Evolutionary conservation across 2,888 invertebrate genomes (phyloP).

Genomic region (Sympetrum striolatum): DNA sequence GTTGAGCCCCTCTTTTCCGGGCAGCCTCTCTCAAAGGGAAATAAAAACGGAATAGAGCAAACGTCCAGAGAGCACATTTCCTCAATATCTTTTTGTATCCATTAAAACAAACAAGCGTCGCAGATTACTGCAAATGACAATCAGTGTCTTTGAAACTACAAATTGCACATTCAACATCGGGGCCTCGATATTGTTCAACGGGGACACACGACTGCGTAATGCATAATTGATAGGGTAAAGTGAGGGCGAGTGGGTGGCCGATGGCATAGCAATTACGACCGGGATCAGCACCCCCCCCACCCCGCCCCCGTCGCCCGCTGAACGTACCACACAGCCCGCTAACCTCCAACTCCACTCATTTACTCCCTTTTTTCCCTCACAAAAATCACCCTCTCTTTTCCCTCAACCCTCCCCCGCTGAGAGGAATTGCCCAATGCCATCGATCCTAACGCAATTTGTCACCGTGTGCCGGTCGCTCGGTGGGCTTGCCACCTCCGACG

Average conservation of each 20-base stretch:
- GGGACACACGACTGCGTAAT: background rate
- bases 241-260: slow-evolving; percentile 7
- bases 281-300: background rate
- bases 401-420: background rate
- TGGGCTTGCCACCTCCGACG: slow-evolving; percentile 4
- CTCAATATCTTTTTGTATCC: background rate
- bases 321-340: background rate
- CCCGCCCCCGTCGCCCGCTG: background rate
- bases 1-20: no score
- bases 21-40: no score
- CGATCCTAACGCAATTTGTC: slow-evolving; percentile 40
- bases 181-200: background rate
- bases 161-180: slow-evolving; percentile 34
- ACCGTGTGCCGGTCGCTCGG: slow-evolving; percentile 12
- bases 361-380: background rate
- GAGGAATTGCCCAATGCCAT: slow-evolving; percentile 25
- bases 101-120: slow-evolving; percentile 29
- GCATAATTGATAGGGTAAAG: slow-evolving; percentile 26
- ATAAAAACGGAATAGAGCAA: background rate
- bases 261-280: slow-evolving; percentile 29
- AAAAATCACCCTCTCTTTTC: background rate
- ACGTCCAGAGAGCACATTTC: background rate
- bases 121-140: slow-evolving; percentile 38
- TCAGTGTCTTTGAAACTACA: slow-evolving; percentile 33
- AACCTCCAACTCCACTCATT: background rate